Evolutionary conservation across 2,888 invertebrate genomes (phyloP), one percentile per base, ranked within the genome.

Genomic region (Lepidonotus clava): DNA sequence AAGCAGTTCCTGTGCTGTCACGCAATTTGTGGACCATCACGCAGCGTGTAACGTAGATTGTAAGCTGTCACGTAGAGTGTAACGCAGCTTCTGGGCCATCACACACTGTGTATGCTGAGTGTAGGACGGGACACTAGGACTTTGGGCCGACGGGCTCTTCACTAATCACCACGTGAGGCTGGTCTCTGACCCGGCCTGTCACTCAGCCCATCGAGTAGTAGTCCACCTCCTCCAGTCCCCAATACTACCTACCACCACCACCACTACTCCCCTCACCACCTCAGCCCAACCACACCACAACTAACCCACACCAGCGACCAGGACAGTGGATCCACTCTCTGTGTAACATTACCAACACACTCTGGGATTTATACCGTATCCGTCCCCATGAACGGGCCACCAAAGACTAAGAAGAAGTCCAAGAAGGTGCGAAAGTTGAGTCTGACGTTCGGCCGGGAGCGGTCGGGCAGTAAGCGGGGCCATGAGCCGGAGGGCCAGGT

Each of bases 381-480:
- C 24, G 61, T 61, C 71, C 71, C 34, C 71, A 71, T 71, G 71
- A 38, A 18, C 14, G 38, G n/a, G 38, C 71, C 71, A 8, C 34
- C 38, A 71, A 71, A 71, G 36, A 34, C 8, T 5, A 71, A 71
- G 71, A 71, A 71, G 71, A 71, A 71, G 71, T 71, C 38, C 36
- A 34, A 38, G 38, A 71, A n/a, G n/a, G n/a, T 71, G 4, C 71
- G 71, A 34, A 34, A 38, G 71, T 38, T 71, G 36, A 38, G 71
- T 38, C 38, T 71, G 71, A 71, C 71, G 11, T 71, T 71, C 36
- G 71, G 71, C n/a, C 71, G 71, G 11, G 71, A 32, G 8, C 36
- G 71, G 71, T 34, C 71, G 34, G 71, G 71, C 14, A 71, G 71
- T 38, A 34, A 21, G 36, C 71, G 71, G 71, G 71, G 71, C 34